Conservation (phyloP, 1,140 invertebrate species). For the Leucophenga varia region DNA sequence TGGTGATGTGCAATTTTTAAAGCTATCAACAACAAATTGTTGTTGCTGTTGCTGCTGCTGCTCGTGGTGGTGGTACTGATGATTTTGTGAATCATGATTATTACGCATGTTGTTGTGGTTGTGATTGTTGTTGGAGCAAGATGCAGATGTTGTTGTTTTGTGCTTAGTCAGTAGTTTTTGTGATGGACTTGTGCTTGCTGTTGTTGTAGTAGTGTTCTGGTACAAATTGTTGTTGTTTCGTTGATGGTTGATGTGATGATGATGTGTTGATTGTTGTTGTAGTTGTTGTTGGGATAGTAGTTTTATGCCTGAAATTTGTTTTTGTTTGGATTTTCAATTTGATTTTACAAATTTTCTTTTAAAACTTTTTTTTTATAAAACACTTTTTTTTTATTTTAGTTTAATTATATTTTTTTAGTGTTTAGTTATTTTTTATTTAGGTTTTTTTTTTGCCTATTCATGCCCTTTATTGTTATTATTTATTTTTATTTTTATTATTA, state of each 20-base stretch:
- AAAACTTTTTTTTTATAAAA: no score
- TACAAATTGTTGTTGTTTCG: no score
- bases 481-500: conserved; percentile 17
- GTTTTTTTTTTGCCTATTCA: no score
- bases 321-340: conserved; percentile 35
- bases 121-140: conserved; percentile 28
- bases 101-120: conserved; percentile 19
- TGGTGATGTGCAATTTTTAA: conserved; percentile 7
- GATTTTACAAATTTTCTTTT: no score
- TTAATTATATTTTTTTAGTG: background rate
- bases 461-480: no score
- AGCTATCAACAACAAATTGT: conserved; percentile 37
- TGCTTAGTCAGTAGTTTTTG: background rate
- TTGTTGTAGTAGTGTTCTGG: no score
- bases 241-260: no score
- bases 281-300: conserved; percentile 17
- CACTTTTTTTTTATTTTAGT: background rate
- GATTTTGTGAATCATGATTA: conserved; percentile 18
- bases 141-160: conserved; percentile 15
- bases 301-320: conserved; percentile 45
- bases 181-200: background rate
- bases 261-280: conserved; percentile 21
- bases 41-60: conserved; percentile 7
- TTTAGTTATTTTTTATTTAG: background rate
- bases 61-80: conserved; percentile 18